Evolutionary conservation across 1,140 invertebrate species (phyloP).

Genomic region (Acyrthosiphon pisum): DNA sequence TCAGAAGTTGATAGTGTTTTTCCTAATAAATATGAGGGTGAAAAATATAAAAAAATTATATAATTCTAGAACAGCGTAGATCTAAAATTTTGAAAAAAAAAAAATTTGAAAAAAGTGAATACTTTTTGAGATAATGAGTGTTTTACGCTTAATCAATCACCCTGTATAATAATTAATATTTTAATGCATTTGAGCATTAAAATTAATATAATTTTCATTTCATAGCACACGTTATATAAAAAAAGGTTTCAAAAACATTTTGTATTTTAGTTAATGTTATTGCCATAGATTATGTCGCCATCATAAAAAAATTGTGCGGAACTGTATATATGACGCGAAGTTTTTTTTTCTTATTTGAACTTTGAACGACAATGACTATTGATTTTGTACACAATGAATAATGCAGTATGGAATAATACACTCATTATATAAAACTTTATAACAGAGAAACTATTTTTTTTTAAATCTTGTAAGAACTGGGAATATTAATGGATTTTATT

Average conservation of each 20-base stretch:
- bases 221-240: not conserved
- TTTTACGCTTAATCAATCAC: too few relatives aligned
- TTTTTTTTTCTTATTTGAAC: constrained; percentile 2
- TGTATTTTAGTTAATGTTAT: not conserved
- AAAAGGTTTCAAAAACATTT: not conserved
- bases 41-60: too few relatives aligned
- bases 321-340: not conserved
- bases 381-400: not conserved
- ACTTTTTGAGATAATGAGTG: too few relatives aligned
- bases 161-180: not conserved
- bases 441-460: not conserved
- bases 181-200: not conserved
- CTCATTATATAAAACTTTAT: constrained; percentile 1
- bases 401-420: constrained; percentile 3
- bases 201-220: not conserved
- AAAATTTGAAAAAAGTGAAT: too few relatives aligned
- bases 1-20: too few relatives aligned
- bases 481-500: not conserved
- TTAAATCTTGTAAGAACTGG: not conserved
- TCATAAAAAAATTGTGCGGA: not conserved
- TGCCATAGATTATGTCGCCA: not conserved
- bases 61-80: too few relatives aligned
- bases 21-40: too few relatives aligned
- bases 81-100: too few relatives aligned
- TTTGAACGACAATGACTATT: constrained; percentile 11